Evolutionary conservation across 92 coral and sea anemone species (phyloP), one percentile per base, ranked within the genome.

Genomic region (Parazoanthus darwini): DNA sequence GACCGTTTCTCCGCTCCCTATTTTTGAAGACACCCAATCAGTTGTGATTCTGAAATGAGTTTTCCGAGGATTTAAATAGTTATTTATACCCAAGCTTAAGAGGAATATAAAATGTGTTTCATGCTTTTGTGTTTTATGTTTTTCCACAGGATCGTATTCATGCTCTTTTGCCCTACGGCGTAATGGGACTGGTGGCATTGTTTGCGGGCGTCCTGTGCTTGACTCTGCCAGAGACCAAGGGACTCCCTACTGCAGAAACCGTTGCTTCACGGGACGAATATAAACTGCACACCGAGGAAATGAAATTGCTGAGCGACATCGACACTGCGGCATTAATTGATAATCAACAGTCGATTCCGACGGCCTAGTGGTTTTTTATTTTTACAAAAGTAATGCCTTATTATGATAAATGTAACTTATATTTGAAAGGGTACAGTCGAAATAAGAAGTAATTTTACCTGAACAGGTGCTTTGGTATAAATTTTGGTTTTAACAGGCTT

Each of bases 141-240:
- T 9, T 38, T 50, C 8, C 26, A 89, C 54, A 89, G 91, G 86
- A 82, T 35, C 91, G 91, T 10, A 89, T 89, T 65, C 91, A 89
- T 48, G 82, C 78, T 54, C 74, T 89, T 29, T 74, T 89, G 68
- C 91, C 91, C 6, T 89, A 89, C 43, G 48, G 82, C 2, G 78
- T 89, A 14, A 82, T 89, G 65, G 83, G 80, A 50, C 88, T 48
- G 20, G 77, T 89, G 59, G 77, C 88, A 42, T 71, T 75, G 80
- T n/a, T 89, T 26, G 79, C 88, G 42, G 91, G 91, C 4, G 7
- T 82, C 36, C 71, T 83, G 80, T 89, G 91, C 88, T 89, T 89
- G 83, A 89, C 39, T 43, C 86, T 89, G 78, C 91, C 91, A 38
- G 91, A 89, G 71, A 89, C 91, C 43, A 75, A 20, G 5, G 72